Percentiles rank a stretch among this genome's conserved stretches.
Conservation (phyloP, 1,140 invertebrate species). For the Lethrus apterus region DNA sequence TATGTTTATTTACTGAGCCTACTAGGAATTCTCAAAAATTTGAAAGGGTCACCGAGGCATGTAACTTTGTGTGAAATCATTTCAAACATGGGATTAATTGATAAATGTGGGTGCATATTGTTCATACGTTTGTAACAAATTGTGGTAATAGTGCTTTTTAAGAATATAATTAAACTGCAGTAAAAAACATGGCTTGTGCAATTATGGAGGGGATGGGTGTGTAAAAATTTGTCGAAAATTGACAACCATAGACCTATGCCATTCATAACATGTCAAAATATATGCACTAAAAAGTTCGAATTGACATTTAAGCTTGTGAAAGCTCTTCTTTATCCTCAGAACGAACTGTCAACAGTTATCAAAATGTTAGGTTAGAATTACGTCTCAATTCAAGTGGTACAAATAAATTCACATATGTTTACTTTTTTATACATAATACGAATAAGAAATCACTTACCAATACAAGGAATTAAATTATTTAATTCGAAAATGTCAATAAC, state of each 20-base stretch:
- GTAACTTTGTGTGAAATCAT: no score
- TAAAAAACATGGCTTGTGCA: no score
- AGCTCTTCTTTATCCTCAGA: conserved; percentile 10
- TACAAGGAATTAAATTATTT: conserved; percentile 10
- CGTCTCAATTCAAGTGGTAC: conserved; percentile 3
- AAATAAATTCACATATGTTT: neutral
- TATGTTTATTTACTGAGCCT: no score
- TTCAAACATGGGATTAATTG: no score
- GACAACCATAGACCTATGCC: conserved; percentile 5
- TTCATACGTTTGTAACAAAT: no score
- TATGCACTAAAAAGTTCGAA: conserved; percentile 5
- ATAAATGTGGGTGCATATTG: no score
- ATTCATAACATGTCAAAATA: conserved; percentile 10
- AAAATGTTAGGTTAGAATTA: conserved; percentile 13
- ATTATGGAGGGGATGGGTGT: conserved; percentile 13
- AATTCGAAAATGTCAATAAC: conserved; percentile 12
- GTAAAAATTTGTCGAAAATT: conserved; percentile 7
- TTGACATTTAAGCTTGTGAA: conserved; percentile 12
- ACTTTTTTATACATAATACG: conserved; percentile 2
- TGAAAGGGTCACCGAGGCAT: no score
- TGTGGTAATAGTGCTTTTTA: no score
- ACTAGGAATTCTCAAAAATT: no score
- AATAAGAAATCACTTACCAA: conserved; percentile 9
- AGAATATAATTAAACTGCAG: no score
- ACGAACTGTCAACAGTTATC: conserved; percentile 13